These are phyloP conservation scores for Thecophora atra DNA, from an alignment of 2,888 invertebrate species.

Conservation along the genomic window DNA sequence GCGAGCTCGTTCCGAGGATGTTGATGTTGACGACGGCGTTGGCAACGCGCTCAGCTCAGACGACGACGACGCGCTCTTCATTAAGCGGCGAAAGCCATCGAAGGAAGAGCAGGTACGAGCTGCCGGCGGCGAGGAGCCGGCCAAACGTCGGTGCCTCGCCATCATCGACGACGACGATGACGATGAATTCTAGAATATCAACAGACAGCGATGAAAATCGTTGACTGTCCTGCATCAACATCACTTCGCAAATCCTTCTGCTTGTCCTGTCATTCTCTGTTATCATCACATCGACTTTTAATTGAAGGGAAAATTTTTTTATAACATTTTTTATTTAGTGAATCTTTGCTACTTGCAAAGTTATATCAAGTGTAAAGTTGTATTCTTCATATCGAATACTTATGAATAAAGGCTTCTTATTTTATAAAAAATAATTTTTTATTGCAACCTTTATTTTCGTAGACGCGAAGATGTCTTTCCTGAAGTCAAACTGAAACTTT, in stretches of 20 bases:
- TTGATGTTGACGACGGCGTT: conserved; percentile 25
- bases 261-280: neutral
- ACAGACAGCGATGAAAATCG: conserved; percentile 20
- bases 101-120: conserved; percentile 40
- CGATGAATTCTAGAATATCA: conserved; percentile 52
- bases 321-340: no score
- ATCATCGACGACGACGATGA: conserved; percentile 63
- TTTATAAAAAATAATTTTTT: no score
- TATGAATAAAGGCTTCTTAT: no score
- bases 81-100: conserved; percentile 57
- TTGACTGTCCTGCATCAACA: neutral
- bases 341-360: no score
- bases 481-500: no score
- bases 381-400: no score
- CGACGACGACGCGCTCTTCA: conserved; percentile 57
- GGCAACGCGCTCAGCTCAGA: conserved; percentile 33
- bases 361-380: no score
- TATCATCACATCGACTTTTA: conserved; percentile 21
- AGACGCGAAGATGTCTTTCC: no score
- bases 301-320: conserved; percentile 17
- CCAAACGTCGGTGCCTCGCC: conserved; percentile 63
- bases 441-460: no score
- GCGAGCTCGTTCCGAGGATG: conserved; percentile 43
- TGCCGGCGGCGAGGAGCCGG: conserved; percentile 48
- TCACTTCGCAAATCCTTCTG: neutral